Base-by-base conservation (phyloP, 2,888 invertebrate species). In the Podabrus alpinus region DNA sequence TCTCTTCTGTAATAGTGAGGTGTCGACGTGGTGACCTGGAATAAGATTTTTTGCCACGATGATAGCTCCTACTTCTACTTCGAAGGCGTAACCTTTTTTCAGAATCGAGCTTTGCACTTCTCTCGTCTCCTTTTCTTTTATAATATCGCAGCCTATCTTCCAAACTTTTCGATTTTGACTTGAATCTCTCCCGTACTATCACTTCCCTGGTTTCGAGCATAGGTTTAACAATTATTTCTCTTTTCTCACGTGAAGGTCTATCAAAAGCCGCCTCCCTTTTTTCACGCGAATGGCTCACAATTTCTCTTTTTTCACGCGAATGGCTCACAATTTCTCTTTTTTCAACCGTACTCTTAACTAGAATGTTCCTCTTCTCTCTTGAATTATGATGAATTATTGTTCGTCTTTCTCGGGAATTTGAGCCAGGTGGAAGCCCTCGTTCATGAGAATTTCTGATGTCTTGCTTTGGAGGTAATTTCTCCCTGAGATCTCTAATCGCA, bases 21-120 rank as follows among this genome's bases (percentile, higher is more conserved):
- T 74, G 64, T 5, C 73, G 70, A 67, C 21, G 25, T 19, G 69
- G 15, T 11, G 62, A 64, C 21, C 62, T 64, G 9, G 62, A 64
- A 64, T n/a, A n/a, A 64, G 62, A 64, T 21, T 21, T 45, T 45
- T 45, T 64, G n/a, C 16, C 62, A 19, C 62, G 62, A 19, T 64
- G 21, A 64, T 64, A 19, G 16, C 62, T 19, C 15, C 62, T 64
- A 64, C 17, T 19, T 16, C 62, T 64, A 64, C n/a, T 13, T n/a
- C n/a, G 21, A 61, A 15, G 15, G 17, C 62, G 15, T 19, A n/a
- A 17, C 13, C 19, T 17, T 19, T 21, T 61, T 5, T 16, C 16
- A 19, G 16, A 19, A 61, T 15, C 10, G 16, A 17, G 16, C 7
- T 16, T 61, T 3, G 16, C 17, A 10, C 16, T 16, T 4, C 61